Evolutionary conservation across 2,888 invertebrate species (phyloP), one percentile per base, ranked within the genome.

Genomic region (Selenia dentaria): DNA sequence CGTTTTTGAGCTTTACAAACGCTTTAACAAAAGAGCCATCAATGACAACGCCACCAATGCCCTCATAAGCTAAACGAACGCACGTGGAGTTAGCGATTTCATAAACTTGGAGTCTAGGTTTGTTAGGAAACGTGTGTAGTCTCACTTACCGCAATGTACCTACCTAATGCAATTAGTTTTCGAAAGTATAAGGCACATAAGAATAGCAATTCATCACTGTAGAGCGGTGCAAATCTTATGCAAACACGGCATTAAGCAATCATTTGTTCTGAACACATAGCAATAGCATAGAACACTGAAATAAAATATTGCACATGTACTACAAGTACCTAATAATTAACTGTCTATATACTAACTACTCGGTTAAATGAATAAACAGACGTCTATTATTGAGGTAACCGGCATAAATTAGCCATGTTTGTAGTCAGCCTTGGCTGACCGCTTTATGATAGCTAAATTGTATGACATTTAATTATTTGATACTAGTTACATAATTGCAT

Each of bases 401-500:
- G 25, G 31, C 41, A 46, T 46, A 50, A 38, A 55, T 48, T 28
- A 53, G 11, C 28, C 32, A 44, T 31, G 27, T 33, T 9, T 34
- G 20, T 25, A 29, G 26, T 26, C 44, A 54, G 51, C n/a, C n/a
- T n/a, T n/a, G 49, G 51, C 41, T 34, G 44, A 36, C 53, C 29
- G 49, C 43, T 43, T 20, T 37, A 20, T 38, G 40, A 43, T 44
- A 42, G 31, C 31, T 41, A 44, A 51, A 57, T 51, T 51, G 37
- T 38, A 39, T 18, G 33, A 42, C 42, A 44, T 54, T 51, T 49
- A 50, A 35, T 40, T 33, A 46, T 51, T 44, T 43, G 43, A 50
- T 54, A 51, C 16, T 16, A 3, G 4, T 61, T 48, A 54, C 53
- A 37, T 54, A 47, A 52, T 45, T 28, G 14, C 40, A 45, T 31